A percentile compares a stretch with the other conserved stretches of the same genome.
phyloP scores from a whole-genome alignment of 2,113 vertebrate species.

The Mormoops blainvillei region DNA sequence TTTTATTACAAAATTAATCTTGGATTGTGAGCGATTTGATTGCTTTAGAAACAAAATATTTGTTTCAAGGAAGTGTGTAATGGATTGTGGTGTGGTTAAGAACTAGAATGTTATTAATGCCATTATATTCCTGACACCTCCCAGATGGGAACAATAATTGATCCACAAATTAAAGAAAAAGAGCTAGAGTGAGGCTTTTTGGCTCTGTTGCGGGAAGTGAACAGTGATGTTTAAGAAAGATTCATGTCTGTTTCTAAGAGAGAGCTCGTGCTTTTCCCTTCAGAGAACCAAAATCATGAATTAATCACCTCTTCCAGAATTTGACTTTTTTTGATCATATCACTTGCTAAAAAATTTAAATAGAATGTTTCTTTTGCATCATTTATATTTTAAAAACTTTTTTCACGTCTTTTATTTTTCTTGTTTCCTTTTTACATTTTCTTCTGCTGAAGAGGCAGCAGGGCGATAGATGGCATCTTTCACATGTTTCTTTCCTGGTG shows the following conservation, averaged over 20 bases:
- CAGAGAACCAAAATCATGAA: slow-evolving; percentile 22
- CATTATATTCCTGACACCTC: slow-evolving; percentile 24
- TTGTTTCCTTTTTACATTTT: neutral
- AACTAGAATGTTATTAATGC: slow-evolving; percentile 29
- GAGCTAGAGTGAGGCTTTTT: slow-evolving; percentile 3
- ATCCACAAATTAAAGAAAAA: slow-evolving; percentile 53
- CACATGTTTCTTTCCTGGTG: neutral
- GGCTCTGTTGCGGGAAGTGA: neutral
- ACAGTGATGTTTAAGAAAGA: slow-evolving; percentile 23
- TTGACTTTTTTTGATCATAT: neutral
- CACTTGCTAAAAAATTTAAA: slow-evolving; percentile 16
- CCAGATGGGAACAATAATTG: slow-evolving; percentile 40
- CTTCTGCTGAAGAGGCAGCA: neutral
- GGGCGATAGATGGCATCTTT: neutral
- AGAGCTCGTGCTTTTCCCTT: neutral
- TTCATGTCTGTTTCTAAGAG: neutral
- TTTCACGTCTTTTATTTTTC: neutral
- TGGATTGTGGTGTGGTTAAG: neutral
- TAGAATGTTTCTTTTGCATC: neutral
- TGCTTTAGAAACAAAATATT: slow-evolving; percentile 44
- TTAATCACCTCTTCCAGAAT: neutral
- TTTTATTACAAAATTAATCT: slow-evolving; percentile 42
- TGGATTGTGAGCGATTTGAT: neutral
- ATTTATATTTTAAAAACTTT: neutral
- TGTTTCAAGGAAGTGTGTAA: slow-evolving; percentile 43